Evolutionary conservation across 2,888 invertebrate species (phyloP).

Genomic region (Iselma pallidipennis): DNA sequence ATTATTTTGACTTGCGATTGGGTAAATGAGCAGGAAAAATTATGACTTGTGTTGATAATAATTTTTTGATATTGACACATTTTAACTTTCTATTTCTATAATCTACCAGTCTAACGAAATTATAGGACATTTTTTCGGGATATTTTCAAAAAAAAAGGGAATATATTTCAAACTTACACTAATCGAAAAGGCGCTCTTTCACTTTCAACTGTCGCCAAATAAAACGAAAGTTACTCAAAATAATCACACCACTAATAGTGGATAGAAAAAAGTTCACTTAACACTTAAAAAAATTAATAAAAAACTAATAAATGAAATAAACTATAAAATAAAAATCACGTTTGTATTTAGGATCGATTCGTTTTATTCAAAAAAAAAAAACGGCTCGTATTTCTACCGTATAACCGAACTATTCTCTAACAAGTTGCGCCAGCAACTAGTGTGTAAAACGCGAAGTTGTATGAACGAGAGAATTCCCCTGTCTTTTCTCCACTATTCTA

Average conservation of each 20-base stretch:
- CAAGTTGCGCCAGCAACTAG: conserved; percentile 46
- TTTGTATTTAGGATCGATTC: background rate
- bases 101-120: no score
- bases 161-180: no score
- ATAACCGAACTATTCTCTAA: conserved; percentile 18
- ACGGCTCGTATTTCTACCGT: conserved; percentile 6
- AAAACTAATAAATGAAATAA: no score
- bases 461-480: conserved; percentile 11
- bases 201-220: background rate
- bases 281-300: no score
- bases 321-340: background rate
- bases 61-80: no score
- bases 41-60: no score
- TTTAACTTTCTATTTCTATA: no score
- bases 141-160: no score
- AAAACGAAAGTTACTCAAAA: background rate
- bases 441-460: conserved; percentile 38
- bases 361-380: background rate
- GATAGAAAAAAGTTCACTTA: no score
- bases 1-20: background rate
- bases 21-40: background rate
- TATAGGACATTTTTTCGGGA: no score
- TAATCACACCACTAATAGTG: background rate
- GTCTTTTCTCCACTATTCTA: conserved; percentile 1
- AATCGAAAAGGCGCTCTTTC: background rate